Conservation (phyloP, 2,113 vertebrate species). For the Thymallus thymallus region DNA sequence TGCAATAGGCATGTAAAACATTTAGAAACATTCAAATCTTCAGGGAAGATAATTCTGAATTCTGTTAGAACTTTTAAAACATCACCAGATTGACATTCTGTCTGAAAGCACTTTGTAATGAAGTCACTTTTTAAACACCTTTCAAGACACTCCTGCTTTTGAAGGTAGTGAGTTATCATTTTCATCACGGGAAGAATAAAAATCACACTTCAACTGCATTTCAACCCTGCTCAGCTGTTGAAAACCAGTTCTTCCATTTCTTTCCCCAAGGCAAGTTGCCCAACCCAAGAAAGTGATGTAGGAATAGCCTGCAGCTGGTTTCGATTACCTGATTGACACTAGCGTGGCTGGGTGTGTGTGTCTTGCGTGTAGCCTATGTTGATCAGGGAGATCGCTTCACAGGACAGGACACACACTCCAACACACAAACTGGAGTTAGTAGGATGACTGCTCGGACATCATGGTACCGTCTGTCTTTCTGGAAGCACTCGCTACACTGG, state of each 20-base stretch:
- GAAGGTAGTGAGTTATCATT: too few species aligned
- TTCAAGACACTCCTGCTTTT: too few species aligned
- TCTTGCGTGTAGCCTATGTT: neutral
- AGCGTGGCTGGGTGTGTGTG: conserved; percentile 13
- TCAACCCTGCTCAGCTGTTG: conserved; percentile 24
- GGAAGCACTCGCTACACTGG: conserved; percentile 52
- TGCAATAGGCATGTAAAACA: too few species aligned
- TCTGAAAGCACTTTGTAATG: too few species aligned
- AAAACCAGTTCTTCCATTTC: conserved; percentile 65
- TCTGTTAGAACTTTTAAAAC: too few species aligned
- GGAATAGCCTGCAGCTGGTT: conserved; percentile 48
- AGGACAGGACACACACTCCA: neutral
- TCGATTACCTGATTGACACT: conserved; percentile 27
- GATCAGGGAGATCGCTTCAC: neutral
- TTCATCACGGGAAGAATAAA: too few species aligned
- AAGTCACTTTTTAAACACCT: too few species aligned
- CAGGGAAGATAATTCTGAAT: too few species aligned
- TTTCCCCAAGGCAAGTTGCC: conserved; percentile 22
- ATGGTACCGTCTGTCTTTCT: conserved; percentile 30
- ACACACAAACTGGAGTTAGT: neutral
- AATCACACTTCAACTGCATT: too few species aligned
- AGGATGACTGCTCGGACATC: conserved; percentile 53
- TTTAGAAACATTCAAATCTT: too few species aligned
- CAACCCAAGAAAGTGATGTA: conserved; percentile 52
- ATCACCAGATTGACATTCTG: too few species aligned